These are phyloP conservation scores for Drosophila hawaiiensis DNA, from an alignment of 2,888 invertebrate species.

Conservation along the genomic window DNA sequence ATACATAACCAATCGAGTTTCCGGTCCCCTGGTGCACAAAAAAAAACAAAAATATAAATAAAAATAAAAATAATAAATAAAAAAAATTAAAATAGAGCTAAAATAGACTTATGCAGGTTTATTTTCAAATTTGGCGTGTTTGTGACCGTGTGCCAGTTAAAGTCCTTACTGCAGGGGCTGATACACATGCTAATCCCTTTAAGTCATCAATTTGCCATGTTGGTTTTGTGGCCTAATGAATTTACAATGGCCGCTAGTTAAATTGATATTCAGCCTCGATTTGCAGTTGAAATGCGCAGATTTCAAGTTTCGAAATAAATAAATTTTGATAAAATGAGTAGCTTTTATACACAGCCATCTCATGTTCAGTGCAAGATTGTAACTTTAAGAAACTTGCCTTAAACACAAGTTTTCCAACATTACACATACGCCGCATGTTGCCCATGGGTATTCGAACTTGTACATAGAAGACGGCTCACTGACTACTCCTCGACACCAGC, in stretches of 20 bases:
- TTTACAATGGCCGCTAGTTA: conserved; percentile 46
- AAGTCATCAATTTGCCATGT: conserved; percentile 70
- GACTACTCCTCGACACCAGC: neutral
- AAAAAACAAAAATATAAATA: neutral
- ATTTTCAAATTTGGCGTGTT: conserved; percentile 43
- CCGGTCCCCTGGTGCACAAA: conserved; percentile 1
- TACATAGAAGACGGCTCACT: neutral
- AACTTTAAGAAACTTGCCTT: neutral
- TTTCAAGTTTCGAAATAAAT: neutral
- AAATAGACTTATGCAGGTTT: conserved; percentile 57
- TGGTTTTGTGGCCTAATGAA: conserved; percentile 59
- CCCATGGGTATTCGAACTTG: neutral
- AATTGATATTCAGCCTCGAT: conserved; percentile 31
- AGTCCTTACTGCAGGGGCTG: conserved; percentile 19
- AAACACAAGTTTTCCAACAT: conserved; percentile 1
- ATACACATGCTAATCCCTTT: conserved; percentile 31
- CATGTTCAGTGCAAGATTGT: neutral
- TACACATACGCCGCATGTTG: neutral
- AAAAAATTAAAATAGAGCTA: conserved; percentile 8
- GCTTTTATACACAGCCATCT: neutral
- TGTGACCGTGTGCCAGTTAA: conserved; percentile 50
- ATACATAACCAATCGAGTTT: conserved; percentile 24
- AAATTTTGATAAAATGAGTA: too few species aligned
- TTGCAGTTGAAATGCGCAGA: conserved; percentile 17
- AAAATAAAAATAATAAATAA: conserved; percentile 7